A percentile compares a stretch with the other conserved stretches of the same genome.
phyloP scores from a whole-genome alignment of 1,140 invertebrate genomes.

The Drosophila varians region DNA sequence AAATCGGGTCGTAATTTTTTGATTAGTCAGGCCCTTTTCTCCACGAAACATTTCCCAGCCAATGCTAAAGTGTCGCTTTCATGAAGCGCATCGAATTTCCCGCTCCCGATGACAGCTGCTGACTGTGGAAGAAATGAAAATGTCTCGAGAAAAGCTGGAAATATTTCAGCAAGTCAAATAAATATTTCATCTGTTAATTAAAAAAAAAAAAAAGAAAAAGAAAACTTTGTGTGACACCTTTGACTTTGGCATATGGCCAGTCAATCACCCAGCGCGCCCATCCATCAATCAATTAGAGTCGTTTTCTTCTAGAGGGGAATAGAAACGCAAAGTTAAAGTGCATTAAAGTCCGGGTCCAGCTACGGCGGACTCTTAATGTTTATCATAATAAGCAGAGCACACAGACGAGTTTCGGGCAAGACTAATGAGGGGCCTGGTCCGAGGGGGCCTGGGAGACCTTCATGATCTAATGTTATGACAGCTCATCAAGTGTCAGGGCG shows the following conservation, averaged over 20 bases:
- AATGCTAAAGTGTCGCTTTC: conserved; percentile 63
- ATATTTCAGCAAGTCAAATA: conserved; percentile 59
- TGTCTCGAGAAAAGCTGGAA: conserved; percentile 29
- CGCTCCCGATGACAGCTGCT: conserved; percentile 46
- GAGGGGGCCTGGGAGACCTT: conserved; percentile 21
- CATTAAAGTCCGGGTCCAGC: conserved; percentile 44
- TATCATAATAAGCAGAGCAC: conserved; percentile 75
- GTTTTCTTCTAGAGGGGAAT: conserved; percentile 19
- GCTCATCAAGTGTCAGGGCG: conserved; percentile 80
- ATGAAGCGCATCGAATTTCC: conserved; percentile 74
- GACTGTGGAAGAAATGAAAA: conserved; percentile 24
- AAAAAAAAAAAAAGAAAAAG: not conserved
- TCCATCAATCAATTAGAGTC: conserved; percentile 73
- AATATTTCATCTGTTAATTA: conserved; percentile 49
- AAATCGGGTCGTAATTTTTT: conserved; percentile 72
- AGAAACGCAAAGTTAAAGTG: conserved; percentile 55
- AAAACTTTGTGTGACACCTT: conserved; percentile 61
- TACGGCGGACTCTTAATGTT: conserved; percentile 53
- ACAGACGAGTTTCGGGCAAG: conserved; percentile 65
- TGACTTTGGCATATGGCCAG: conserved; percentile 60
- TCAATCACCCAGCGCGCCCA: conserved; percentile 49
- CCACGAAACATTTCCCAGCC: conserved; percentile 3
- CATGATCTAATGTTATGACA: conserved; percentile 81
- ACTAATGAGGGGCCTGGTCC: conserved; percentile 61
- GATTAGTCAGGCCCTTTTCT: conserved; percentile 63